phyloP scores from a whole-genome alignment of 2,797 vertebrate species.

The Acrocephalus scirpaceus region DNA sequence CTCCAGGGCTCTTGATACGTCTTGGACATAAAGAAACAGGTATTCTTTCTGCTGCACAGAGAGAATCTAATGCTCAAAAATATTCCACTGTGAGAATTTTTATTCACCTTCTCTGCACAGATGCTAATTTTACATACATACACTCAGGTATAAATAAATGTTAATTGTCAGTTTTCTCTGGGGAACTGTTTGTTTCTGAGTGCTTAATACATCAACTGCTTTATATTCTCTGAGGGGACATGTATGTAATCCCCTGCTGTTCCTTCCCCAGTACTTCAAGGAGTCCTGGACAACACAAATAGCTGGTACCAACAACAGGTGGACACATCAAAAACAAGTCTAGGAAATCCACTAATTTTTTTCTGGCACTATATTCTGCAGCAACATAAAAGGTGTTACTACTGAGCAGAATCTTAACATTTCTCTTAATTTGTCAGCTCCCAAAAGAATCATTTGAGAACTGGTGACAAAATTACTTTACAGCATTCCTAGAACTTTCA shows the following conservation, averaged over 20 bases:
- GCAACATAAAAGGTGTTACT: not conserved
- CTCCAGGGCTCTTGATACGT: not conserved
- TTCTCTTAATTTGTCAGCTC: not conserved
- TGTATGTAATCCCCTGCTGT: not conserved
- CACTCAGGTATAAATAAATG: not conserved
- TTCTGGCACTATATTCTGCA: not conserved
- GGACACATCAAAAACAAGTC: not conserved
- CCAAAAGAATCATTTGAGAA: not conserved
- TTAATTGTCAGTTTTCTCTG: not conserved
- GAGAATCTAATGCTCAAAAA: not conserved
- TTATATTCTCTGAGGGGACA: not conserved
- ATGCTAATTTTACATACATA: not conserved
- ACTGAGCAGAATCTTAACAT: not conserved
- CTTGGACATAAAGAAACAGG: not conserved
- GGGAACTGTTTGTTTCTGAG: not conserved
- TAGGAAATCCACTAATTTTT: not conserved
- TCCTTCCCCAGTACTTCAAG: not conserved
- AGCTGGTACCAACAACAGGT: not conserved
- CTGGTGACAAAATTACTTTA: not conserved
- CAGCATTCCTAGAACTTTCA: not conserved
- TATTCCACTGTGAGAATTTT: not conserved
- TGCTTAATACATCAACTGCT: not conserved
- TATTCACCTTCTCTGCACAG: not conserved
- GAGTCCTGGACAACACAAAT: not conserved
- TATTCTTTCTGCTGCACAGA: not conserved